Conservation (phyloP, 2,113 vertebrate genomes). For the Propithecus coquereli region DNA sequence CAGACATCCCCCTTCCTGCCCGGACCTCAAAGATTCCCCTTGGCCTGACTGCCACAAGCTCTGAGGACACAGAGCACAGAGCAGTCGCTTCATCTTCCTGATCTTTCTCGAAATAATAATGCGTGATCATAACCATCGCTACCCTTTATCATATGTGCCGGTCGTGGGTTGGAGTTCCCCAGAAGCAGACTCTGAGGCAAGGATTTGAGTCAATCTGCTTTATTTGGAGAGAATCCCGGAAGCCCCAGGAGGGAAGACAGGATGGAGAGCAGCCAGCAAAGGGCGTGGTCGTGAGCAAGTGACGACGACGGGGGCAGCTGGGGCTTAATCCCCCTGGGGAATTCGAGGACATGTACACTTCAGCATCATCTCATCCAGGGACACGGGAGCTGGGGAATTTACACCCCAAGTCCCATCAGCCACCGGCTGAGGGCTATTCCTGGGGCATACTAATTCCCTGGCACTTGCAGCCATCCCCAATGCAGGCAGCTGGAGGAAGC, state of each 20-base stretch:
- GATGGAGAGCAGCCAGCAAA: not conserved
- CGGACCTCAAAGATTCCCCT: not conserved
- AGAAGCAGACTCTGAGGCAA: not conserved
- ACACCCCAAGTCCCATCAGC: not conserved
- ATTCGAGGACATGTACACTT: not conserved
- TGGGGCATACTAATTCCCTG: not conserved
- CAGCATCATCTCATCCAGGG: not conserved
- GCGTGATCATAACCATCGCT: not conserved
- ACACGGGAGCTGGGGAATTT: not conserved
- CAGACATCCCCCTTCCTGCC: not conserved
- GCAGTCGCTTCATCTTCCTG: not conserved
- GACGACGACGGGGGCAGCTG: not conserved
- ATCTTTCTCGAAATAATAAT: not conserved
- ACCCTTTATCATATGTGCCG: not conserved
- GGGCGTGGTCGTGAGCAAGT: too few species aligned
- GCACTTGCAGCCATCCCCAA: not conserved
- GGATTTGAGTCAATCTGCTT: not conserved
- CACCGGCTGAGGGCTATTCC: not conserved
- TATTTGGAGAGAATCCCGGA: not conserved
- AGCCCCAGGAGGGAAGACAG: not conserved
- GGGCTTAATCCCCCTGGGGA: not conserved
- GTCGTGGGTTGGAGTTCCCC: not conserved
- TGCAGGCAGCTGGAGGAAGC: not conserved
- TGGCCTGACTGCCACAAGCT: not conserved
- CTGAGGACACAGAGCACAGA: not conserved